Evolutionary conservation across 2,888 invertebrate species (phyloP).

Genomic region (Agrypnus murinus): DNA sequence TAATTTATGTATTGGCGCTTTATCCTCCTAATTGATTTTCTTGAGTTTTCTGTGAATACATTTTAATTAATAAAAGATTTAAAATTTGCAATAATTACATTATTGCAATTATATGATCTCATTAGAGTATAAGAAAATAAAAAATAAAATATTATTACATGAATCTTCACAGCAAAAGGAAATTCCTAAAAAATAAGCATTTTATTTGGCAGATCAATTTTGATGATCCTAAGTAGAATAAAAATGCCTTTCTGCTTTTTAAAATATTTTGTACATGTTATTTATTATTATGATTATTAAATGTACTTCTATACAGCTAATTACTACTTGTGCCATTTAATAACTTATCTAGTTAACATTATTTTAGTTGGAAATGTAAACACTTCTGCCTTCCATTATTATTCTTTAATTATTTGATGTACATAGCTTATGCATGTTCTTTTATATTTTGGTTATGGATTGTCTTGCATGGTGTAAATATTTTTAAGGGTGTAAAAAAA

Average conservation of each 20-base stretch:
- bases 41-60: conserved; percentile 2
- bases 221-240: not conserved
- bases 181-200: not conserved
- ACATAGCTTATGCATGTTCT: conserved; percentile 29
- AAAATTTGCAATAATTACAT: conserved; percentile 2
- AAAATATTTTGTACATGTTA: not conserved
- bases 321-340: conserved; percentile 24
- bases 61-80: too few species aligned
- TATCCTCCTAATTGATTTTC: too few species aligned
- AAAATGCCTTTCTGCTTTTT: not conserved
- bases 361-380: conserved; percentile 51
- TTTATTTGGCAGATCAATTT: not conserved
- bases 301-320: not conserved
- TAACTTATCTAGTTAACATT: conserved; percentile 4
- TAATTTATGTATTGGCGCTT: too few species aligned
- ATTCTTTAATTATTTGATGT: conserved; percentile 9
- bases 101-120: conserved; percentile 23
- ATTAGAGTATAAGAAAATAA: conserved; percentile 25
- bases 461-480: conserved; percentile 40
- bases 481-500: conserved; percentile 2
- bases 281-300: not conserved
- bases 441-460: conserved; percentile 33
- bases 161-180: not conserved
- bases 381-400: conserved; percentile 27
- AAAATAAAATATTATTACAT: not conserved